Base-by-base conservation (phyloP, 2,113 vertebrate species). In the Amblyopsis rosae region DNA sequence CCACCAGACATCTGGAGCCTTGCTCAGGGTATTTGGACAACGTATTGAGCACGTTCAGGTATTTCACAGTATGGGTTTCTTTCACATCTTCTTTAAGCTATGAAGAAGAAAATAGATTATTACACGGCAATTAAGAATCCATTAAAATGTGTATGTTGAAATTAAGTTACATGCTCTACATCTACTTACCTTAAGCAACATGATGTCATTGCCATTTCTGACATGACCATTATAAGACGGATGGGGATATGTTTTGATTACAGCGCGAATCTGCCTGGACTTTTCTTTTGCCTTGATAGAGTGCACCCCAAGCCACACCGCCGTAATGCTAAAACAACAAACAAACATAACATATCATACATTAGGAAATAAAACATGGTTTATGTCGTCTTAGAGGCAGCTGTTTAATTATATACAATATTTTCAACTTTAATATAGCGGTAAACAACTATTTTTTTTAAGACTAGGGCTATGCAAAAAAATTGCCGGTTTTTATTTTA, bases 131-230 rank as follows among this genome's bases (percentile, higher is more conserved):
- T 56, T 17, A 3, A 58, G 4, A 6, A 26, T 26, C 26, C 5
- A 17, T 47, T 50, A 17, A 5, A 41, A 6, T 41, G 7, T 26
- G 26, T 26, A 26, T 26, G 26, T 26, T 26, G 2, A 26, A 26
- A 26, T 26, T 2, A 26, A 26, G 26, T 26, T 26, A 26, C 26
- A 26, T 26, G 2, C 26, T 26, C 26, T 2, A 26, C 26, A 26
- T 26, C 26, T 26, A 26, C 62, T 83, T 66, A 91, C 91, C 91
- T 90, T 85, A 12, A 92, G 72, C 64, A 92, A 73, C 89, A 82
- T 88, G 58, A 92, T 71, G 75, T 92, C 91, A 48, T 91, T 87
- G 67, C 50, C 72, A 0, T 12, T 59, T 0, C 65, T 50, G 1
- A 19, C 19, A 19, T 0, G 1, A 0, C 0, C 0, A 9, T 83